Evolutionary conservation across 2,888 invertebrate genomes (phyloP), one percentile per base, ranked within the genome.

Genomic region (Cephus runcator): DNA sequence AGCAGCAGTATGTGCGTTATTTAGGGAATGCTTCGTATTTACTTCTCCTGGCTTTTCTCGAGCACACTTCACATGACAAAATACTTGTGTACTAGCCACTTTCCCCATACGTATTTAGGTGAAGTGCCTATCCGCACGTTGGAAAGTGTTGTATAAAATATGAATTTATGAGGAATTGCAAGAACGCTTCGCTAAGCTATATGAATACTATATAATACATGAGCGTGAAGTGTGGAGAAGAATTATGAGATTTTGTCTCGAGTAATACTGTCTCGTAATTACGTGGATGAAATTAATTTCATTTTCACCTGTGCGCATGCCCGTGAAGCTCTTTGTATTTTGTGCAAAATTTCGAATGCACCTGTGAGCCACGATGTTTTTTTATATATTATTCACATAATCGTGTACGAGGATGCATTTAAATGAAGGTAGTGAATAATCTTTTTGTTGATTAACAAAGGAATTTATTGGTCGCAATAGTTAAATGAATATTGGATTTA

Each of bases 151-250:
- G 40, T 56, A 56, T 56, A 56, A 56, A 56, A 56, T 56, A 56
- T 56, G 40, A 56, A 56, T 56, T 56, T 56, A 56, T 73, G 76
- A 76, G 71, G 76, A 76, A 76, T 76, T 73, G 73, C 73, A 69
- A 73, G 34, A 76, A 76, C 76, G 71, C 73, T 76, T 73, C n/a
- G 40, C 36, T 36, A 31, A 73, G 75, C 73, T 35, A 73, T 68
- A 34, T 56, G 40, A 56, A 56, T 56, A n/a, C 69, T 12, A 40
- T 35, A 12, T 30, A 33, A 31, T 69, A 23, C 30, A 36, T 35
- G 34, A n/a, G 76, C 35, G 11, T 69, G 30, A 30, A 71, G 40
- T 11, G 34, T 40, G 73, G 69, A 31, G 23, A 34, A 73, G 73
- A 76, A 76, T 76, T 40, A 73, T 73, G 40, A 56, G 40, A 56